These are phyloP conservation scores for Heliornis fulica DNA, from an alignment of 2,113 vertebrate genomes.

Conservation along the genomic window DNA sequence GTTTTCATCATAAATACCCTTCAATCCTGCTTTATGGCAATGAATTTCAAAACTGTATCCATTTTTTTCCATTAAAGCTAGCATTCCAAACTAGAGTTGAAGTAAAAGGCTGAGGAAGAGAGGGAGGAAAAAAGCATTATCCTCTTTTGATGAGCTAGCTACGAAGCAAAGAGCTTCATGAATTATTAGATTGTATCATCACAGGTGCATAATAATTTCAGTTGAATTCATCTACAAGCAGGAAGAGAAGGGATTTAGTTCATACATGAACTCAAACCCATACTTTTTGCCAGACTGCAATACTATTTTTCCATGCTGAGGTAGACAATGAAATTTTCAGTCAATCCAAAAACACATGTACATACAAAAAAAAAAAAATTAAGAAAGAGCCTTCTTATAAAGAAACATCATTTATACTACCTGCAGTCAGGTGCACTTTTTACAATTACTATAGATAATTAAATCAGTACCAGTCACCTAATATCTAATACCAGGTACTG, in stretches of 20 bases:
- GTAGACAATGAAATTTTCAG: neutral
- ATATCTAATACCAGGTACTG: neutral
- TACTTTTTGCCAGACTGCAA: neutral
- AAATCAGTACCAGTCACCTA: neutral
- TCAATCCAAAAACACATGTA: neutral
- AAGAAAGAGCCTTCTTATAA: neutral
- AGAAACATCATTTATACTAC: neutral
- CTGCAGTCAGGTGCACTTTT: neutral
- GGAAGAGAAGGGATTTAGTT: neutral
- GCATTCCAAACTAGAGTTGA: neutral
- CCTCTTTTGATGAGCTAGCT: neutral
- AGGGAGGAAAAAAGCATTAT: neutral
- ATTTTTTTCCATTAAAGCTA: neutral
- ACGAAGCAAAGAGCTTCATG: neutral
- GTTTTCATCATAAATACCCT: constrained; percentile 22
- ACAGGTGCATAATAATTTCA: neutral
- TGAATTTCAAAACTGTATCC: neutral
- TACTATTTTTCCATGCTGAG: neutral
- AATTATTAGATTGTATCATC: neutral
- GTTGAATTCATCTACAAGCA: neutral
- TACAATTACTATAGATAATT: neutral
- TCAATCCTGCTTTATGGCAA: neutral
- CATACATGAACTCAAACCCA: neutral
- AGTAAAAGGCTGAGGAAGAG: neutral
- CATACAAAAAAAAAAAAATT: neutral